phyloP scores from a whole-genome alignment of 1,140 invertebrate genomes.

The Hyphantria cunea region DNA sequence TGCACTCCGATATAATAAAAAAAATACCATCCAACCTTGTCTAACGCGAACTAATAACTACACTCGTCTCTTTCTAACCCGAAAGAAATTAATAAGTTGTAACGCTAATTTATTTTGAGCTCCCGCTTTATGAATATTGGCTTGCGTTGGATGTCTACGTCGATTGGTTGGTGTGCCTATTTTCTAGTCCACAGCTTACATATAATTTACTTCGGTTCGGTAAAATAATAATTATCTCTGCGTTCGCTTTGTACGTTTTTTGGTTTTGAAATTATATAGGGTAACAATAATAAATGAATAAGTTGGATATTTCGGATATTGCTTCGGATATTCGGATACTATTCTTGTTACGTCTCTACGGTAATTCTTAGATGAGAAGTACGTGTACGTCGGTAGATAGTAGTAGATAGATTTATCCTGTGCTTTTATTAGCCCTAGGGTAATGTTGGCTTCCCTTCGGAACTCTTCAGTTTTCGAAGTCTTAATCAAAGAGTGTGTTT shows the following conservation, averaged over 20 bases:
- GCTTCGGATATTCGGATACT: too few species aligned
- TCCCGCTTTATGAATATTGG: background rate
- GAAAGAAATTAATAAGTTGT: conserved; percentile 37
- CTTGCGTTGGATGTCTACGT: background rate
- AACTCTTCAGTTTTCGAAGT: too few species aligned
- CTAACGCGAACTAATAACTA: conserved; percentile 34
- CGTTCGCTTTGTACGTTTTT: conserved; percentile 27
- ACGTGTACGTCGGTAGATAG: too few species aligned
- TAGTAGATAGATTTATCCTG: too few species aligned
- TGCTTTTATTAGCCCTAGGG: too few species aligned
- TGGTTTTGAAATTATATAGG: conserved; percentile 28
- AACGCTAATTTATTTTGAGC: conserved; percentile 19
- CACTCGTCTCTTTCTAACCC: conserved; percentile 26
- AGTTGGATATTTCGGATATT: background rate
- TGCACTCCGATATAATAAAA: conserved; percentile 34
- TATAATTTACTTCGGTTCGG: conserved; percentile 32
- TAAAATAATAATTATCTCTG: conserved; percentile 37
- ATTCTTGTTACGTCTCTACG: too few species aligned
- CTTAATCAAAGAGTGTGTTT: too few species aligned
- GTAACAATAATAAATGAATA: conserved; percentile 1
- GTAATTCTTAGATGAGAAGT: too few species aligned
- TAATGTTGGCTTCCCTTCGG: too few species aligned
- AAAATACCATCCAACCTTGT: conserved; percentile 23
- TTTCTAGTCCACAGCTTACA: conserved; percentile 16
- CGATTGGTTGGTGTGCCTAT: conserved; percentile 1